Evolutionary conservation across 2,888 invertebrate genomes (phyloP), one percentile per base, ranked within the genome.

Genomic region (Cryptosula pallasiana): DNA sequence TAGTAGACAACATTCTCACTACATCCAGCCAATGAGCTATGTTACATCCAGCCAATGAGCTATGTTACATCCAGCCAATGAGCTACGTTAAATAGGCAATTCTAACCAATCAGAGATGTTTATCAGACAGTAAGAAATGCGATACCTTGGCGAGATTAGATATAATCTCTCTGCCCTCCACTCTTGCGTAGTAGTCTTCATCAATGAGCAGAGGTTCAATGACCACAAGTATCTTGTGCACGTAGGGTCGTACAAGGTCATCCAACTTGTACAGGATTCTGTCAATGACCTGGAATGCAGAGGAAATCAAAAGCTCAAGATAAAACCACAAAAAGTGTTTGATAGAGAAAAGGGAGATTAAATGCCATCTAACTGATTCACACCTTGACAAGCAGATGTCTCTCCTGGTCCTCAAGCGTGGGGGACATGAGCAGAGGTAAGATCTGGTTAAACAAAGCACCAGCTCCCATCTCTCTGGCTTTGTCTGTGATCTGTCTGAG

Each of bases 101-200:
- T n/a, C n/a, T n/a, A n/a, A n/a, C n/a, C n/a, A n/a, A n/a, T n/a
- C n/a, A n/a, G n/a, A n/a, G n/a, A n/a, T n/a, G n/a, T n/a, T n/a
- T n/a, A n/a, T n/a, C n/a, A n/a, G n/a, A n/a, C n/a, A n/a, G n/a
- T n/a, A n/a, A n/a, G n/a, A n/a, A n/a, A n/a, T n/a, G n/a, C n/a
- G n/a, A 20, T 74, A 85, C 85, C 87, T 99, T 99, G 0, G 99
- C 98, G 81, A 99, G 88, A 86, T 99, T 99, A 0, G 96, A 97
- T 81, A 99, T 99, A 78, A 99, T 99, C 87, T 99, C 99, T 81
- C 99, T 89, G 77, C 98, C 99, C 86, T 99, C 99, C 9, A 99
- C 99, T 83, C 99, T 92, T 34, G 99, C 99, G 84, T 99, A 99
- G 86, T 99, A 99, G 86, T 99, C 99, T 88, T 99, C 99, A 85